Evolutionary conservation across 2,888 invertebrate genomes (phyloP).

Genomic region (Erebia aethiops): DNA sequence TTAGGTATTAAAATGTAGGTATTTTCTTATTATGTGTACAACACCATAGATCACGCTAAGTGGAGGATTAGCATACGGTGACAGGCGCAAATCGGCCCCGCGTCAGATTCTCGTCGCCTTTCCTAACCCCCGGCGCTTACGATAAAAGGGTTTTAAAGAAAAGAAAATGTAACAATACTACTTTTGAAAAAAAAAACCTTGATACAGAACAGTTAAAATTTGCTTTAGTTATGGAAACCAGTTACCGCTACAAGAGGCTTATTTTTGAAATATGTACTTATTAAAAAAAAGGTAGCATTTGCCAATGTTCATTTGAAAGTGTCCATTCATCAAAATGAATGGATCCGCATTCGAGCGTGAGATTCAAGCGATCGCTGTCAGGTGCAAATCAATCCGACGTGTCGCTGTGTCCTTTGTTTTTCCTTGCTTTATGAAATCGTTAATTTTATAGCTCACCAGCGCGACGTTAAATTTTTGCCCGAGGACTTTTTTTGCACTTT

Average conservation of each 20-base stretch:
- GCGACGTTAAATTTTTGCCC: too few species aligned
- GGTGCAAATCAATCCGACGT: neutral
- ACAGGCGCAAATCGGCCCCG: slow-evolving; percentile 61
- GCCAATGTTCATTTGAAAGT: neutral
- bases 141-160: slow-evolving; percentile 6
- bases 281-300: too few species aligned
- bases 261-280: too few species aligned
- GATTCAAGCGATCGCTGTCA: neutral
- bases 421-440: neutral
- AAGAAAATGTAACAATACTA: neutral
- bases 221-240: too few species aligned
- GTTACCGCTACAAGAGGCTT: too few species aligned
- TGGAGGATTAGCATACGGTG: slow-evolving; percentile 68
- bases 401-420: neutral
- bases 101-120: slow-evolving; percentile 30
- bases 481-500: too few species aligned
- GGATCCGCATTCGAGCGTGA: neutral
- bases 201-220: too few species aligned
- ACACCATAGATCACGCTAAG: slow-evolving; percentile 11
- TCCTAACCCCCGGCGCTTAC: slow-evolving; percentile 7
- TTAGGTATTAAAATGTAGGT: neutral
- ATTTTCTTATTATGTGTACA: neutral
- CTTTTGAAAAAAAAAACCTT: too few species aligned
- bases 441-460: too few species aligned
- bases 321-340: neutral